Base-by-base conservation (phyloP, 2,888 invertebrate species). In the Pristionchus japonicus region DNA sequence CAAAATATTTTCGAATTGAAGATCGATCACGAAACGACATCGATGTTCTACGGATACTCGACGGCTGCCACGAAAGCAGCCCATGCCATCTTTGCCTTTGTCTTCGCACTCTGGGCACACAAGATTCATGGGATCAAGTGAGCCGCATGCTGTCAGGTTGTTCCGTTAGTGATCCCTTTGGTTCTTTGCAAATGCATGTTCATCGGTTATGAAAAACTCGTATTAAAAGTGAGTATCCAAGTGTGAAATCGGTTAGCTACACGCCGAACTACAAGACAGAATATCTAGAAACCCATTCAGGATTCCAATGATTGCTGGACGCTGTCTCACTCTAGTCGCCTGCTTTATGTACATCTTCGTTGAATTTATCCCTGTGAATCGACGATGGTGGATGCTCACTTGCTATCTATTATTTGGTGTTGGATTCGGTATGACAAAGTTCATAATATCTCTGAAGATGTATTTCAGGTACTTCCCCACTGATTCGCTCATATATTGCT, bases 321-420 rank as follows among this genome's bases (percentile, higher is more conserved):
- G 70, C 13, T 31, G 31, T 70, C 17, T 70, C 20, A 70, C 70
- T 37, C 37, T 70, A 13, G 70, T 20, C 7, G 31, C 70, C 15
- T 70, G 70, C 7, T 17, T 70, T 11, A 70, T 70, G 70, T 70
- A 70, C 37, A 70, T 70, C 31, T 70, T 70, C 70, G 37, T 70
- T 17, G 70, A 70, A 31, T 70, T 70, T 34, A 70, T 70, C 34
- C 70, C 70, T 0, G 31, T 34, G 15, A 70, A 70, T 37, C 31
- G 37, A 11, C 31, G 70, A 17, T 70, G 37, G 31, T 70, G 70
- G 70, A 70, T 70, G 57, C 57, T 84, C 34, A 1, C 37, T 17
- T 84, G 84, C 37, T 84, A 84, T 49, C 57, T 84, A 6, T n/a
- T 84, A 23, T 84, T 84, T 34, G 84, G 84, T 6, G 40, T 84